A percentile compares a stretch with the other conserved stretches of the same genome.
These are phyloP conservation scores for Germaria angustata DNA, from an alignment of 2,888 invertebrate species.

Conservation along the genomic window DNA sequence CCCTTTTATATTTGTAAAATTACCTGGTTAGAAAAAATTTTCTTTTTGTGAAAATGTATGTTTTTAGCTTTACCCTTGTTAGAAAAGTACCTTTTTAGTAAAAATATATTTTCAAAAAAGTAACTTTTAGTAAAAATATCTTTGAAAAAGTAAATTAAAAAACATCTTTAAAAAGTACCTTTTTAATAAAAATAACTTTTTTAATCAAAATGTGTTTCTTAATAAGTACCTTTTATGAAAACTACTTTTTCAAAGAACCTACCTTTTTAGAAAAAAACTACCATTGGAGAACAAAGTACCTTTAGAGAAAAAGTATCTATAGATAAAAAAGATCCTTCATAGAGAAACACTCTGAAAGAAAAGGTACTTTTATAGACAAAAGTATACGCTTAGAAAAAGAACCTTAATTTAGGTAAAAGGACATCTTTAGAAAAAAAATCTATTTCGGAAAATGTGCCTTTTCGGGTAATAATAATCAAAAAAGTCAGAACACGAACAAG, in stretches of 20 bases:
- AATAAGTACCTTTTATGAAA: background rate
- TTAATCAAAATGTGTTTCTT: background rate
- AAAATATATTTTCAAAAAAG: background rate
- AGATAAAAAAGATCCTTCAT: too few relatives aligned
- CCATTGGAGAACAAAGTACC: background rate
- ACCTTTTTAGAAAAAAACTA: background rate
- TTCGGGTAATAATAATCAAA: background rate
- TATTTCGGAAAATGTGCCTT: background rate
- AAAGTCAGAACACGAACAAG: too few relatives aligned
- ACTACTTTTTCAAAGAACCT: background rate
- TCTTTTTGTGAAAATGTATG: background rate
- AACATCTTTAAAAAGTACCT: background rate
- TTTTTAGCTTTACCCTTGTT: background rate
- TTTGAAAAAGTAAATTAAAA: background rate
- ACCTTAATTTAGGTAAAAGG: too few relatives aligned
- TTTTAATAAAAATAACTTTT: background rate
- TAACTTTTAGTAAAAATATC: background rate
- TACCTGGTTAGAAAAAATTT: too few relatives aligned
- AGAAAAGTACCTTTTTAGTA: background rate
- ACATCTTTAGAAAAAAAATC: background rate
- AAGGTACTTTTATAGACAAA: too few relatives aligned
- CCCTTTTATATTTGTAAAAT: background rate
- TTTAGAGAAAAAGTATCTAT: background rate
- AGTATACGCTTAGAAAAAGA: too few relatives aligned
- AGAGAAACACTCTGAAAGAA: too few relatives aligned